Base-by-base conservation (phyloP, 2,113 vertebrate species). In the Pampusana beccarii region DNA sequence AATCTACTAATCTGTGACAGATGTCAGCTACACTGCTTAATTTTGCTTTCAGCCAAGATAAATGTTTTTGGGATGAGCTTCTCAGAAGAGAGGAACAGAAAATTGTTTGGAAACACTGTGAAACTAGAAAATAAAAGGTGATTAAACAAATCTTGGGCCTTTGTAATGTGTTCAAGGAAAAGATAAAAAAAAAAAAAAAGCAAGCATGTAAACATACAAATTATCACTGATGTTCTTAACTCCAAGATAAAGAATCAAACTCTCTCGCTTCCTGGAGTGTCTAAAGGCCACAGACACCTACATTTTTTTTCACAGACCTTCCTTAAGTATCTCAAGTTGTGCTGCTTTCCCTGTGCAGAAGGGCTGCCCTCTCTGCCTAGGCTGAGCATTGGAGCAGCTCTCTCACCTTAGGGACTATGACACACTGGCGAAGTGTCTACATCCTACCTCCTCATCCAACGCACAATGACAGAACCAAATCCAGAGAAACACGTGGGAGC, bases 81-180 rank as follows among this genome's bases (percentile, higher is more conserved):
- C 10, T 5, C 33, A 88, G 71, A 92, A 60, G 29, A 83, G 16
- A n/a, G 42, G 69, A 96, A 90, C 42, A 91, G 42, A 92, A 94
- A 92, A 86, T 56, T 93, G 46, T 74, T 95, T 97, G 75, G 85
- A 96, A 95, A 90, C 90, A 94, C 88, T 94, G 94, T 90, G 79
- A 93, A 94, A 90, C 81, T 72, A 77, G 71, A 94, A 80, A 94
- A 87, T 91, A 82, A 95, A 91, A 88, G 44, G 77, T 50, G n/a
- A 88, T 92, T 92, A 82, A 91, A 95, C 82, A 91, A 94, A 77
- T 65, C 25, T 77, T 0, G 0, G 10, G 12, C n/a, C 56, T 95
- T 92, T 94, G 62, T 92, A 91, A 91, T 80, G 19, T 51, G 62
- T 92, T 95, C 70, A 95, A 82, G 82, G 40, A 50, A 72, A 92